Base-by-base conservation (phyloP, 2,888 invertebrate genomes). In the Aporophyla nigra region DNA sequence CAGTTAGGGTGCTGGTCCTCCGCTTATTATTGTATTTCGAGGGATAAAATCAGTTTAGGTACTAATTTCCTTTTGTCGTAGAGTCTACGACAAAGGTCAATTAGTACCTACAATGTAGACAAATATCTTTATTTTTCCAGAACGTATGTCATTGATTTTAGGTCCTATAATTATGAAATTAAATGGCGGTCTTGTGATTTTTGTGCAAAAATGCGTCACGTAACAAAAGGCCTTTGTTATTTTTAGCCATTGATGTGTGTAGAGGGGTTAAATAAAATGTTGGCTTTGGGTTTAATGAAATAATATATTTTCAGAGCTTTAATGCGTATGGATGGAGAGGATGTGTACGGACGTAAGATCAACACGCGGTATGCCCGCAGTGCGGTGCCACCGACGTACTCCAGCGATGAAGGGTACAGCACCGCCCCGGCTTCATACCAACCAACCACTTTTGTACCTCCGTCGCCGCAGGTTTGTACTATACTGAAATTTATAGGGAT, bases 261-360 rank as follows among this genome's bases (percentile, higher is more conserved):
- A 16, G 24, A 24, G 2, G 33, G 33, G 33, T 33, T 33, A 33
- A 33, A 33, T 33, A 33, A 33, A 33, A 33, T 33, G 33, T 71
- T 16, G 5, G 5, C 3, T 66, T 71, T 49, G 49, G 0, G 9
- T 6, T 7, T 76, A 56, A 53, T 27, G 16, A 46, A 49, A 10
- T 19, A 46, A 12, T 58, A 16, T 76, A 6, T 74, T 78, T 63
- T 12, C 92, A 98, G 98, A 95, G 98, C 98, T 84, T 97, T 98
- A 91, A 98, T 98, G 93, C 98, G 98, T 91, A 98, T 99, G 97
- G 98, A 98, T 90, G 98, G 98, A 78, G 98, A 98, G 93, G 97
- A 98, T 95, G 98, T 98, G 70, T 98, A 97, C 94, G 98, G 98
- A 21, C 97, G 97, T 82, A 98, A 98, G 95, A 98, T 96, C 76